Evolutionary conservation across 2,888 invertebrate genomes (phyloP), one percentile per base, ranked within the genome.

Genomic region (Drosophila emarginata): DNA sequence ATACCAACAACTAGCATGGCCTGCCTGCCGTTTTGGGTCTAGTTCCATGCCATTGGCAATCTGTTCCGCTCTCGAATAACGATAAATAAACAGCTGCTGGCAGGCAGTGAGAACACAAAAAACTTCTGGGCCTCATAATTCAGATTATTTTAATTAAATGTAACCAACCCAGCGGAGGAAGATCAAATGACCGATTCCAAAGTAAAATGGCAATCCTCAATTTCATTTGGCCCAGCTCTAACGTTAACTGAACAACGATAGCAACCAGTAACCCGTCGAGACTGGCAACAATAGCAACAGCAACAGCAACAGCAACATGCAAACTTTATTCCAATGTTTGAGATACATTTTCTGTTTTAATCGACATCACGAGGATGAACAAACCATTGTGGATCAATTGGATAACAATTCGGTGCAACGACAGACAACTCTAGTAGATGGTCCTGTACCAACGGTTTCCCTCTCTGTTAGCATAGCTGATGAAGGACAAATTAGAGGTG

Each of bases 281-380:
- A 21, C 18, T 21, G 45, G 45, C 45, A 45, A 21, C 45, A 45
- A 21, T 4, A 45, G 45, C 18, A 18, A 32, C 32, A 32, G 32
- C 32, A 32, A 32, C 2, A 7, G 32, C 32, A 45, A 21, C 4
- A 21, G 37, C 28, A 39, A 39, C 21, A 80, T 80, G 80, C 67
- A 61, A 62, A 70, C 59, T 59, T 70, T 84, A 23, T 45, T 36
- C 64, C 39, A 70, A n/a, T 82, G 83, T 60, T 52, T 72, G 4
- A 26, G 67, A 51, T 58, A 70, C 45, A 63, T 54, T 32, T 54
- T 61, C n/a, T 81, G 87, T 66, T 54, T 61, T 4, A 64, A 56
- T 52, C 53, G 21, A 32, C 53, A 64, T 1, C 50, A n/a, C 54
- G 77, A 80, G 11, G 87, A 81, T 58, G 78, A 72, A 56, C 79